Evolutionary conservation across 2,888 invertebrate species (phyloP), one percentile per base, ranked within the genome.

Genomic region (Erebia ligea): DNA sequence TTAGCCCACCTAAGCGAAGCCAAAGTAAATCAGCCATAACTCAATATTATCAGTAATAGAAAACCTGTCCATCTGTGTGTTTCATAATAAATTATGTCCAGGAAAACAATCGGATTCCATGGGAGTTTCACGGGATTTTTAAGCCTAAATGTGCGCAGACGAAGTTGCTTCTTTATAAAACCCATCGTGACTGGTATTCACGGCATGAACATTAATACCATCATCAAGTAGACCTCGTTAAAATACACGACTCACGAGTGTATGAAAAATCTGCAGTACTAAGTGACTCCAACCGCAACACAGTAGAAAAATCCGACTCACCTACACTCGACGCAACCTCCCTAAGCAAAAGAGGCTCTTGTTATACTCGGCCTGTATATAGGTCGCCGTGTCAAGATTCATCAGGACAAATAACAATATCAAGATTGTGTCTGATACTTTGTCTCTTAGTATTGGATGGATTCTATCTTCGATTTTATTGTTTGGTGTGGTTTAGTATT

Each of bases 321-420:
- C 19, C 62, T 48, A 48, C 62, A 48, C 61, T 61, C 45, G 42
- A 13, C 21, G 62, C 19, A 62, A 48, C 62, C 62, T 62, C 19
- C 62, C 45, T 25, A 21, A 42, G 61, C 61, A 11, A 8, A 19
- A 62, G 62, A 48, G 62, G 15, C 62, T 15, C 62, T 62, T 62
- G 62, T 62, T 17, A 48, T 45, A 21, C 62, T 45, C 19, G 62
- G 45, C 19, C 62, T 62, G 2, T 62, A 62, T 62, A 25, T 62
- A 48, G 62, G 62, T 62, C 62, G 62, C 48, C 62, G 25, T 62
- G 62, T 62, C 62, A 62, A 62, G 62, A 62, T 48, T 21, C 62
- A 62, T 45, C 62, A 62, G 62, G 62, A 62, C 48, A 62, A 62
- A 62, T 19, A 42, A 42, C 19, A 54, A 19, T 25, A 62, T 62